These are phyloP conservation scores for Ictidomys tridecemlineatus DNA, from an alignment of 2,113 vertebrate species.

Conservation along the genomic window DNA sequence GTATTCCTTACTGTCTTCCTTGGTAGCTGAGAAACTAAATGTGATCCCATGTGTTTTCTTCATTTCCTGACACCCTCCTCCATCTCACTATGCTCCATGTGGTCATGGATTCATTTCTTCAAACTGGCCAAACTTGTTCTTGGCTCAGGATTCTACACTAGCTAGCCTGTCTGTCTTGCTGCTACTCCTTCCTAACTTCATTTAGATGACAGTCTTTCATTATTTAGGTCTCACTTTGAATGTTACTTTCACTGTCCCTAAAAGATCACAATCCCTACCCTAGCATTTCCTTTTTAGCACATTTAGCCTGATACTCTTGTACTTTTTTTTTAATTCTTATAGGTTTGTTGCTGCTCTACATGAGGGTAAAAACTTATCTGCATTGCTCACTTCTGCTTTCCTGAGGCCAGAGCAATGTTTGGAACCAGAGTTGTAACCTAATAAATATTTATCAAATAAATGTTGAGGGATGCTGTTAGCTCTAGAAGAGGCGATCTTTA, in stretches of 20 bases:
- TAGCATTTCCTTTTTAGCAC: background rate
- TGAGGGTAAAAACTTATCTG: background rate
- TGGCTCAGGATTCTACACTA: background rate
- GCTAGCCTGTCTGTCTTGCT: background rate
- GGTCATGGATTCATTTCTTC: background rate
- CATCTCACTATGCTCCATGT: background rate
- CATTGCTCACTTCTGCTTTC: background rate
- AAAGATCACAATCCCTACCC: background rate
- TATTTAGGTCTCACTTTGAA: background rate
- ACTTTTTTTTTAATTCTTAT: background rate
- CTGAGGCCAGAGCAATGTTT: background rate
- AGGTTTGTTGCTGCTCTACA: background rate
- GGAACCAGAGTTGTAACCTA: background rate
- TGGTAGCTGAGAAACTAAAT: background rate
- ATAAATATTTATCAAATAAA: background rate
- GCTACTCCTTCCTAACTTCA: background rate
- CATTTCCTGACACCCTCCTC: background rate
- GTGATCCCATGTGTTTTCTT: background rate
- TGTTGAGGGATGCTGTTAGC: background rate
- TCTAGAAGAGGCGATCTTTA: background rate
- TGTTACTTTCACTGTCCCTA: background rate
- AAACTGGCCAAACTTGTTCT: background rate
- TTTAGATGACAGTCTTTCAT: background rate
- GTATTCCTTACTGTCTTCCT: background rate
- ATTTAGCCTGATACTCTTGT: background rate